These are phyloP conservation scores for Crepidodera aurea DNA, from an alignment of 2,888 invertebrate species.

Conservation along the genomic window DNA sequence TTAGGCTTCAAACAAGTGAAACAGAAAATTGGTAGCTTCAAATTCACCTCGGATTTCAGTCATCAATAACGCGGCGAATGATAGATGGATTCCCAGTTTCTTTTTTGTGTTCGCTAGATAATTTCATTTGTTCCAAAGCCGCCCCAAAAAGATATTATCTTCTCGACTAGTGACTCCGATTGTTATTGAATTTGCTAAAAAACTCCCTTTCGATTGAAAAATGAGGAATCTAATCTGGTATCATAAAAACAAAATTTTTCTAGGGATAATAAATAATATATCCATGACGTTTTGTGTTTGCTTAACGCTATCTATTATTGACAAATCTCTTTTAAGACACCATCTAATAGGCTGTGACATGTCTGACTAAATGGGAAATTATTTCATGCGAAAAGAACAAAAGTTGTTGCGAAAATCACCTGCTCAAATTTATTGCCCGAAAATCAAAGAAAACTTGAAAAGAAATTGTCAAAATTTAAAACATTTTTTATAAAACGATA, in stretches of 20 bases:
- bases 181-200: conserved; percentile 6
- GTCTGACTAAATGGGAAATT: too few species aligned
- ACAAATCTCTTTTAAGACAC: too few species aligned
- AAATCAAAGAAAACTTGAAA: too few species aligned
- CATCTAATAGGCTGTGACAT: too few species aligned
- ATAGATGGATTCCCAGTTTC: conserved; percentile 20
- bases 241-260: not conserved
- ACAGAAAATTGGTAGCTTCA: conserved; percentile 18
- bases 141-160: conserved; percentile 21
- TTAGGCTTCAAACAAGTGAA: conserved; percentile 13
- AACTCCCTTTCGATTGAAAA: not conserved
- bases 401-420: too few species aligned
- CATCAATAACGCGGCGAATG: conserved; percentile 20
- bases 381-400: too few species aligned
- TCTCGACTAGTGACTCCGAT: not conserved
- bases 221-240: not conserved
- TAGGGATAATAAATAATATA: too few species aligned
- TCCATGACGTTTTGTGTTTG: too few species aligned
- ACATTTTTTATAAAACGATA: too few species aligned
- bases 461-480: too few species aligned
- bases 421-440: too few species aligned
- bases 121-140: conserved; percentile 22
- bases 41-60: conserved; percentile 17
- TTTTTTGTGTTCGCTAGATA: conserved; percentile 19
- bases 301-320: too few species aligned